Evolutionary conservation across 2,113 vertebrate genomes (phyloP).

Genomic region (Pitta sordida): DNA sequence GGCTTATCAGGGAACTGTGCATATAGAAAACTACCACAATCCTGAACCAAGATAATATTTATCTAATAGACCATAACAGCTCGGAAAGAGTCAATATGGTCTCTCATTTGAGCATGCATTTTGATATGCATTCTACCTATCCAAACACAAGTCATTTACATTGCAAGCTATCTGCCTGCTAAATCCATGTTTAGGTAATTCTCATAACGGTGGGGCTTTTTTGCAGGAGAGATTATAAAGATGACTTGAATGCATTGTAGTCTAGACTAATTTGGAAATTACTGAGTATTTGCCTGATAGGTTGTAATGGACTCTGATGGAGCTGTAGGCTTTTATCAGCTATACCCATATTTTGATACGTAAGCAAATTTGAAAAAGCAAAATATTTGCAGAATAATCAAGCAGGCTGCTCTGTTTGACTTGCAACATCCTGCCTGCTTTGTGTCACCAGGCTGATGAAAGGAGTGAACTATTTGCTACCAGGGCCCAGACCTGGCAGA

Average conservation of each 20-base stretch:
- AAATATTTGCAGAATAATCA: slow-evolving; percentile 57
- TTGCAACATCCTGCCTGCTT: neutral
- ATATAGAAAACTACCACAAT: slow-evolving; percentile 55
- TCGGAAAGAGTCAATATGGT: slow-evolving; percentile 43
- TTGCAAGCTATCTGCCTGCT: slow-evolving; percentile 39
- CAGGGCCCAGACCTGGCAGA: neutral
- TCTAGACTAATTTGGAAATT: slow-evolving; percentile 55
- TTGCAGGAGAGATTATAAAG: slow-evolving; percentile 45
- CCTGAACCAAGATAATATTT: slow-evolving; percentile 61
- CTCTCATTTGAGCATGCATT: slow-evolving; percentile 49
- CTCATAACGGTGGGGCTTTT: slow-evolving; percentile 10
- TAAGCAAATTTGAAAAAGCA: slow-evolving; percentile 55
- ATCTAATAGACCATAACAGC: slow-evolving; percentile 62
- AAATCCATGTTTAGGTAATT: slow-evolving; percentile 60
- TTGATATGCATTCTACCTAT: slow-evolving; percentile 45
- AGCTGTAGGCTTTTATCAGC: slow-evolving; percentile 58
- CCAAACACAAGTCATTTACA: slow-evolving; percentile 51
- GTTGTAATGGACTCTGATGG: slow-evolving; percentile 43
- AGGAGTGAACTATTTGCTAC: neutral
- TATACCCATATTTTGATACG: slow-evolving; percentile 53
- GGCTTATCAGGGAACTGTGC: slow-evolving; percentile 61
- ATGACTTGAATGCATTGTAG: slow-evolving; percentile 31
- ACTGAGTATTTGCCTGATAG: slow-evolving; percentile 36
- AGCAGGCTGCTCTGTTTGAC: neutral
- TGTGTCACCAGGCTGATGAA: neutral